Base-by-base conservation (phyloP, 2,888 invertebrate genomes). In the Rapana venosa region DNA sequence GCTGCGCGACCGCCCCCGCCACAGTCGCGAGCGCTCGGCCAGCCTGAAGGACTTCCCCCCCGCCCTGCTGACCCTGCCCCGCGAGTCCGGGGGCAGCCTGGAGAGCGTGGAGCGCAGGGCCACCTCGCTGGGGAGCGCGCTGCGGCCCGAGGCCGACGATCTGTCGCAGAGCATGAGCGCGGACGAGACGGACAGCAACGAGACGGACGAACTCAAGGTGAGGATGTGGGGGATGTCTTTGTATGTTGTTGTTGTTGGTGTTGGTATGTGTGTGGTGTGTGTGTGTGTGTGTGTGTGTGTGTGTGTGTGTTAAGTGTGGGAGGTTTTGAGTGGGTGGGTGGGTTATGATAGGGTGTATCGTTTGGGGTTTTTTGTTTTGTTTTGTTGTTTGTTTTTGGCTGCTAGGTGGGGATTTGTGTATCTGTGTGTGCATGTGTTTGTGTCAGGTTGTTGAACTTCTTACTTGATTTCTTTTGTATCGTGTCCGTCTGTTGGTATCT, bases 151-250 rank as follows among this genome's bases (percentile, higher is more conserved):
- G 35, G 74, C 32, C 5, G 90, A 90, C 56, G 90, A 88, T 70
- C 66, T 79, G 47, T 87, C 87, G 47, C 90, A 89, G 47, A 89
- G 88, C 47, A 86, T 90, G 84, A 91, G 91, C 74, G 88, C 91
- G n/a, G 91, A 92, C 87, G 93, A 93, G 79, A 92, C 93, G 6
- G 91, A 92, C 74, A 92, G 93, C 90, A 95, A 96, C 92, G 95
- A 95, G 91, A 96, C 96, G 22, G 96, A 96, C 93, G 96, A 96
- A 92, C 93, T 93, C 35, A 96, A 96, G 95, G 96, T 96, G 90
- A 93, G 93, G 22, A 22, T 66, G 85, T 77, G 84, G 36, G 35
- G 20, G 56, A 74, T 56, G 70, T n/a, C 30, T 66, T n/a, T 87
- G 87, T 61, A 22, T 87, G 30, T n/a, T 47, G 58, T 87, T 30